Conservation (phyloP, 1,140 invertebrate genomes). For the Drosophila bipectinata region DNA sequence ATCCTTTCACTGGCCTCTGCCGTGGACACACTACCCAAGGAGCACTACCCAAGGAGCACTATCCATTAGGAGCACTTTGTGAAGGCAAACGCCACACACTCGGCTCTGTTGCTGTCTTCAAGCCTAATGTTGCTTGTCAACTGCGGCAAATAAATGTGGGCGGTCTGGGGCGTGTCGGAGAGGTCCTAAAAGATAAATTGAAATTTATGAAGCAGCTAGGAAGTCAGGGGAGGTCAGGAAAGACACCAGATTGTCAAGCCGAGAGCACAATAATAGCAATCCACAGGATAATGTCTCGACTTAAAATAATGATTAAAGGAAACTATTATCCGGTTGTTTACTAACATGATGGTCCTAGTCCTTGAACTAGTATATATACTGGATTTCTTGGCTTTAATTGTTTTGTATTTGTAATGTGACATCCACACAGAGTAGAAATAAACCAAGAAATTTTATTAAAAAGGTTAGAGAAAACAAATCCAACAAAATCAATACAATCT, state of each 20-base stretch:
- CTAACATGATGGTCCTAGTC: too few species aligned
- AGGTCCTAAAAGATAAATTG: constrained; percentile 67
- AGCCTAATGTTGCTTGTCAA: constrained; percentile 70
- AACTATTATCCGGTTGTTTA: not conserved
- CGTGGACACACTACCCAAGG: constrained; percentile 18
- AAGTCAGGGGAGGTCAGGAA: constrained; percentile 50
- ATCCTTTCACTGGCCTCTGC: constrained; percentile 15
- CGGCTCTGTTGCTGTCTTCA: constrained; percentile 15
- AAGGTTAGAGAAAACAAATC: not conserved
- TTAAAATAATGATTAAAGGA: not conserved
- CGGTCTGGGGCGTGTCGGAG: not conserved
- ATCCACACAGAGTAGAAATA: too few species aligned
- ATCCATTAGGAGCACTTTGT: constrained; percentile 50
- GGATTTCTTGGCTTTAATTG: too few species aligned
- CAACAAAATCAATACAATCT: not conserved
- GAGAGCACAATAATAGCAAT: constrained; percentile 44
- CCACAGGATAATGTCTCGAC: not conserved
- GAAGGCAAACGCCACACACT: constrained; percentile 14
- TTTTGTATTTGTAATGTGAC: too few species aligned
- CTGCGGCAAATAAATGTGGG: constrained; percentile 72
- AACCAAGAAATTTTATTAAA: too few species aligned
- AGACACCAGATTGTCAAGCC: constrained; percentile 29
- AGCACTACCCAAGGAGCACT: constrained; percentile 26
- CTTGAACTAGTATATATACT: too few species aligned
- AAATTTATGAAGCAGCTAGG: constrained; percentile 74